These are phyloP conservation scores for Drosophila setifemur DNA, from an alignment of 1,140 invertebrate species.

Conservation along the genomic window DNA sequence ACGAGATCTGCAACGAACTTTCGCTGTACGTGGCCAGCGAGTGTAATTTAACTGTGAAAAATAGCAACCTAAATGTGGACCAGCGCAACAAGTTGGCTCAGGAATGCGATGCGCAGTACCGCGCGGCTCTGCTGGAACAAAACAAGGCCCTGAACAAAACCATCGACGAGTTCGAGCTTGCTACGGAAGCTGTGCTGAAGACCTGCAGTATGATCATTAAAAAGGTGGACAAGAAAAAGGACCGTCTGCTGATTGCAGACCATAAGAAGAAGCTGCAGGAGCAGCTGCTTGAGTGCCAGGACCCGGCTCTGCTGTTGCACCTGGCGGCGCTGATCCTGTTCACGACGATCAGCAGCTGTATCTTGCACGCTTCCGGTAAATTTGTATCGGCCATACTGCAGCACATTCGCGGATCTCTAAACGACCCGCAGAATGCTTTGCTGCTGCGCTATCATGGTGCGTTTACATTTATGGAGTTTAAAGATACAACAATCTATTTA, in stretches of 20 bases:
- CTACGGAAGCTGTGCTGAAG: constrained; percentile 88
- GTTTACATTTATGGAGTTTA: too few species aligned
- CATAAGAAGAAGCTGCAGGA: constrained; percentile 92
- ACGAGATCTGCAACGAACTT: constrained; percentile 92
- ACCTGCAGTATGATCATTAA: constrained; percentile 92
- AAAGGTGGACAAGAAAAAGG: constrained; percentile 94
- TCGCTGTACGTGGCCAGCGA: constrained; percentile 88
- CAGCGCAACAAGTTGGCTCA: constrained; percentile 87
- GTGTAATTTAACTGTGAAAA: constrained; percentile 84
- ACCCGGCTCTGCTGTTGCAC: constrained; percentile 93
- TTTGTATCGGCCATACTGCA: constrained; percentile 92
- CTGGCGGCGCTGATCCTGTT: constrained; percentile 91
- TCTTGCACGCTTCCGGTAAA: constrained; percentile 95
- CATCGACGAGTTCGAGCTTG: constrained; percentile 90
- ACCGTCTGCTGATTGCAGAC: constrained; percentile 89
- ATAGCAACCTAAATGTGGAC: constrained; percentile 85
- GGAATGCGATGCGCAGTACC: constrained; percentile 85
- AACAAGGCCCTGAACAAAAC: constrained; percentile 86
- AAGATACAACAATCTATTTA: not conserved
- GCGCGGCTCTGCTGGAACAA: constrained; percentile 85
- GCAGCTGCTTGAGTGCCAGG: constrained; percentile 88
- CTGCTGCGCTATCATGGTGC: constrained; percentile 91
- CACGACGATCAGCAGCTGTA: constrained; percentile 89
- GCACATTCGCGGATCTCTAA: constrained; percentile 88
- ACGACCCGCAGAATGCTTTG: constrained; percentile 85